phyloP scores from a whole-genome alignment of 2,888 invertebrate genomes.

The Celastrina argiolus region DNA sequence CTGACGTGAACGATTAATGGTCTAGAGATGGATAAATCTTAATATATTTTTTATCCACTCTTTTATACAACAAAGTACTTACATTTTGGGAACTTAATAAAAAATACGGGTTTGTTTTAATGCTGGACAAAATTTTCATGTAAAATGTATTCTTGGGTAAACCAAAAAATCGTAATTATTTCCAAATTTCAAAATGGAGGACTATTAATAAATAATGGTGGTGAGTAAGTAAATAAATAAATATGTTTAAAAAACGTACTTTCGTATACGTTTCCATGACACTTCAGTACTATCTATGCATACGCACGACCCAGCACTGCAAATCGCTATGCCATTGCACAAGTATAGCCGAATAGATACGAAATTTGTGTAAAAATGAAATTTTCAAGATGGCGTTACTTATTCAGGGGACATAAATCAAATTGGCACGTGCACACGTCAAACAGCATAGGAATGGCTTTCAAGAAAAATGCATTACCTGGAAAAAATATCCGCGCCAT shows the following conservation, averaged over 20 bases:
- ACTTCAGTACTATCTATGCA: not conserved
- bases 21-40: not conserved
- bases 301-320: not conserved
- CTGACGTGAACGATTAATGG: constrained; percentile 1
- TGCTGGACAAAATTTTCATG: too few relatives aligned
- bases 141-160: too few relatives aligned
- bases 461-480: constrained; percentile 30
- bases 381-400: constrained; percentile 54
- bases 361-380: constrained; percentile 33
- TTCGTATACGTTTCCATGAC: not conserved
- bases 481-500: constrained; percentile 19
- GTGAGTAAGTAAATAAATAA: too few relatives aligned
- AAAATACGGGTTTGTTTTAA: too few relatives aligned
- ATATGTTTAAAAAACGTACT: too few relatives aligned
- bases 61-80: too few relatives aligned
- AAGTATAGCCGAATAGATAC: not conserved
- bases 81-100: too few relatives aligned
- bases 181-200: too few relatives aligned
- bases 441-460: constrained; percentile 41
- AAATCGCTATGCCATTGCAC: not conserved
- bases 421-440: constrained; percentile 62
- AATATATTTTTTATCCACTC: too few relatives aligned
- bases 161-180: too few relatives aligned
- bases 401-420: constrained; percentile 70
- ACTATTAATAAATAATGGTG: too few relatives aligned